Evolutionary conservation across 2,888 invertebrate species (phyloP).

Genomic region (Acholoe squamosa): DNA sequence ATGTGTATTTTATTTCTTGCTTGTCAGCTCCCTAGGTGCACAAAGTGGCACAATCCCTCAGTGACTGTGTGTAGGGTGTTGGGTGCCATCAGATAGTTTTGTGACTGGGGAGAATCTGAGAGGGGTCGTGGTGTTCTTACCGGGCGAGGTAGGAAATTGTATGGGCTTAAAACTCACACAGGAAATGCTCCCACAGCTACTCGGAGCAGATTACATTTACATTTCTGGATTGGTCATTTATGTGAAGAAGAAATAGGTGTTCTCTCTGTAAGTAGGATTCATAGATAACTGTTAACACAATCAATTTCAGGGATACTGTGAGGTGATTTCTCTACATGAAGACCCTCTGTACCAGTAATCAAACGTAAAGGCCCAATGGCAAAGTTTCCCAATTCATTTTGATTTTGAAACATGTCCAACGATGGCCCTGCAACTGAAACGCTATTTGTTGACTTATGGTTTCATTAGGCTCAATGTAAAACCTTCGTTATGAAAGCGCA

Average conservation of each 20-base stretch:
- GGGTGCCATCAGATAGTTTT: constrained; percentile 1
- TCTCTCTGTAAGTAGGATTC: background rate
- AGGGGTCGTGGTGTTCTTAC: background rate
- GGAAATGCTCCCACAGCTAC: background rate
- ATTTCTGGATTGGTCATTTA: constrained; percentile 15
- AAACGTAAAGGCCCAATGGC: background rate
- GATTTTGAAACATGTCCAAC: too few species aligned
- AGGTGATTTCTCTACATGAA: background rate
- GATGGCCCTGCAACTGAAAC: too few species aligned
- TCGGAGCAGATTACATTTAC: background rate
- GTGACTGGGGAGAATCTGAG: constrained; percentile 4
- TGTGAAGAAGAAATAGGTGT: background rate
- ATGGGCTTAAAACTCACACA: constrained; percentile 18
- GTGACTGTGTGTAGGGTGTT: background rate
- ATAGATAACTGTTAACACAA: background rate
- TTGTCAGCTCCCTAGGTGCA: constrained; percentile 1
- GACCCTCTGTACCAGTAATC: background rate
- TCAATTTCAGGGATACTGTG: background rate
- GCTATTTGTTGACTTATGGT: too few species aligned
- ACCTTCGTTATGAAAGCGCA: too few species aligned
- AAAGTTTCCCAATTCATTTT: too few species aligned
- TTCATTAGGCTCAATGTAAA: too few species aligned
- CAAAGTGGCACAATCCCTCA: constrained; percentile 39
- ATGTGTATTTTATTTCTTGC: constrained; percentile 53
- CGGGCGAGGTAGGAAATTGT: background rate